Evolutionary conservation across 2,888 invertebrate species (phyloP), one percentile per base, ranked within the genome.

Genomic region (Andrena praecox): DNA sequence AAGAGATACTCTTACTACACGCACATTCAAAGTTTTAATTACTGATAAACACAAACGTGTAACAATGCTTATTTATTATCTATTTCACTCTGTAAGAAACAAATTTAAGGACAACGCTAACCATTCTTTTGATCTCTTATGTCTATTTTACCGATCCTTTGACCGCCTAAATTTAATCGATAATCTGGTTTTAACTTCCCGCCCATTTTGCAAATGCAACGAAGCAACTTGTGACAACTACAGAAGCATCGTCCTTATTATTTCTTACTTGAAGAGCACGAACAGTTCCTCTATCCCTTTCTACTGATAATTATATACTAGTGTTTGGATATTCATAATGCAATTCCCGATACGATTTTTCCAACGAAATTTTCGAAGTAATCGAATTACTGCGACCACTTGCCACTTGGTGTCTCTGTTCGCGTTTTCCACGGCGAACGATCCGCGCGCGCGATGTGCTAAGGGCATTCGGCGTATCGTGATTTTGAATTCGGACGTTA

Each of bases 401-500:
- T 3, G 24, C 31, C 68, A 29, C 42, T 56, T 60, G 78, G 66
- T 42, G 76, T 70, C 82, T 64, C 80, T 69, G 69, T 24, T 16
- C 8, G 42, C 52, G 27, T 66, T 75, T 69, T 75, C 50, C 12
- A n/a, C 31, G 7, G 20, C 54, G 62, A 64, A 56, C 56, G 68
- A 60, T 48, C 27, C 24, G 54, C 56, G 77, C 73, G 70, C 73
- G 70, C 81, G 35, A 60, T 35, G 56, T 70, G 27, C 10, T 24
- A 24, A 67, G 63, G 12, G 10, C 27, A 35, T 50, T 12, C 33
- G 60, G 59, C 24, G 8, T 20, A 48, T 56, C 71, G 63, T 59
- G 56, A 56, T 66, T 82, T 84, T 59, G 69, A 77, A 82, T 77
- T 74, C 66, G 3, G n/a, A 16, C 48, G 56, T 64, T 64, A 79